phyloP scores from a whole-genome alignment of 2,113 vertebrate species.

The Pseudopipra pipra region DNA sequence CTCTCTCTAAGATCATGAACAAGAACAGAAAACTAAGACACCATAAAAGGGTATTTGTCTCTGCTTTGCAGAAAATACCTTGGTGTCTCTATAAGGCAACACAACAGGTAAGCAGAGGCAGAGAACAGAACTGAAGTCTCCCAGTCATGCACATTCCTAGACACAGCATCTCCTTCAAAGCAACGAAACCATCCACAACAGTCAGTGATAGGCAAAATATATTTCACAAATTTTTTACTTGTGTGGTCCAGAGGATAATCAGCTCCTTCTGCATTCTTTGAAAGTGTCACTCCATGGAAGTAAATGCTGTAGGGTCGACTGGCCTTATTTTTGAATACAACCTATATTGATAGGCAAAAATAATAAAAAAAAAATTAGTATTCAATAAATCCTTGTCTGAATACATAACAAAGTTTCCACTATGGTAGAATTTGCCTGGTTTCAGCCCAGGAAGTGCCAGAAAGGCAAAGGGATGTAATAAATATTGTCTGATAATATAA shows the following conservation, averaged over 20 bases:
- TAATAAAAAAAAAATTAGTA: not conserved
- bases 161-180: not conserved
- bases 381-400: not conserved
- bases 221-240: conserved; percentile 49
- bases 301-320: conserved; percentile 94
- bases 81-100: not conserved
- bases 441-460: not conserved
- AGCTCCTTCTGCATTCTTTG: conserved; percentile 83
- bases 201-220: not conserved
- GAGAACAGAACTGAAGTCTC: not conserved
- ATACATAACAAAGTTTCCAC: not conserved
- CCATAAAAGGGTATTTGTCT: not conserved
- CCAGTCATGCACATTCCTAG: not conserved
- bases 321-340: conserved; percentile 94
- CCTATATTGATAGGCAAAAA: conserved; percentile 70
- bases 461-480: not conserved
- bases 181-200: not conserved
- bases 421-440: not conserved
- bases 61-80: not conserved
- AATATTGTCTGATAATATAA: not conserved
- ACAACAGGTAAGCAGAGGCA: not conserved
- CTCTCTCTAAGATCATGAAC: not conserved
- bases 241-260: conserved; percentile 80
- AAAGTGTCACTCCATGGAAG: conserved; percentile 91
- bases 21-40: not conserved